phyloP scores from a whole-genome alignment of 2,888 invertebrate genomes.

The Anodontia alba region DNA sequence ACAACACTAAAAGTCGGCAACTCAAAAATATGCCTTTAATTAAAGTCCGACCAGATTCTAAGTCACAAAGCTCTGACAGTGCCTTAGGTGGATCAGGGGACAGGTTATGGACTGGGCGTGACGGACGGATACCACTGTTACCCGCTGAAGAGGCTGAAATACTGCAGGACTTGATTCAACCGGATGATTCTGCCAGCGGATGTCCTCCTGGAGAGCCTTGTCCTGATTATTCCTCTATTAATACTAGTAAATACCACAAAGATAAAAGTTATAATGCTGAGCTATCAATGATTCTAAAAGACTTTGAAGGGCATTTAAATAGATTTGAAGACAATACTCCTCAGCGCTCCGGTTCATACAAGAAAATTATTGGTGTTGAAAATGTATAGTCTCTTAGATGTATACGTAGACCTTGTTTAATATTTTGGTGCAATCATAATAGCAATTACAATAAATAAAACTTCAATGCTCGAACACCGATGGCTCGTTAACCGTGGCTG shows the following conservation, averaged over 20 bases:
- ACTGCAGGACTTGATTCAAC: constrained; percentile 51
- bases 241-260: constrained; percentile 5
- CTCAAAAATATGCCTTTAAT: background rate
- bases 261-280: constrained; percentile 47
- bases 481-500: too few relatives aligned
- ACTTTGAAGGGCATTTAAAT: constrained; percentile 52
- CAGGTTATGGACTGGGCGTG: constrained; percentile 41
- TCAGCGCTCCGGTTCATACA: background rate
- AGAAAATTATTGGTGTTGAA: background rate
- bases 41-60: constrained; percentile 24
- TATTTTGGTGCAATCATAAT: too few relatives aligned
- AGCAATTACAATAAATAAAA: too few relatives aligned
- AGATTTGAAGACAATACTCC: constrained; percentile 18
- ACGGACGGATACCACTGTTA: constrained; percentile 17
- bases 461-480: too few relatives aligned
- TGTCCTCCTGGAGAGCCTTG: constrained; percentile 37
- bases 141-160: constrained; percentile 44
- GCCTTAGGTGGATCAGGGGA: constrained; percentile 59
- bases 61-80: constrained; percentile 62
- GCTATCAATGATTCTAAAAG: constrained; percentile 47
- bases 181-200: constrained; percentile 57
- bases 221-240: constrained; percentile 49
- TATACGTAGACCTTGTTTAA: too few relatives aligned
- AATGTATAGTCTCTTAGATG: background rate
- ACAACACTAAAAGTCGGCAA: background rate